Evolutionary conservation across 2,888 invertebrate genomes (phyloP).

Genomic region (Synanthedon formicaeformis): DNA sequence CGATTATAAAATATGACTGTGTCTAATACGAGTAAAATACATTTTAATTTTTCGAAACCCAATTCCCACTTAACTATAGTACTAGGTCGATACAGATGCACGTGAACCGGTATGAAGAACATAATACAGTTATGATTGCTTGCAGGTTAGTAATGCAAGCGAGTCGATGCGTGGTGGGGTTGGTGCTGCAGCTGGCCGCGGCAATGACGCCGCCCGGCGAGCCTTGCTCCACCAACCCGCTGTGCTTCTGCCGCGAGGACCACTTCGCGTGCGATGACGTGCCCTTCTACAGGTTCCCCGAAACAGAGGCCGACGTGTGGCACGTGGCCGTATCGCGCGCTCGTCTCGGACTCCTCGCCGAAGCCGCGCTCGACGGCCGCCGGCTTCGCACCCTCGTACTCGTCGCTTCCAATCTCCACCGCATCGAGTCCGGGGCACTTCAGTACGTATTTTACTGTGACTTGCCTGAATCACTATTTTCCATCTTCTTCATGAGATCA

Average conservation of each 20-base stretch:
- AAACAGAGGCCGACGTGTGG: conserved; percentile 58
- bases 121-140: background rate
- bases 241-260: conserved; percentile 37
- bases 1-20: no score
- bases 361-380: conserved; percentile 78
- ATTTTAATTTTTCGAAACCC: no score
- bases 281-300: conserved; percentile 42
- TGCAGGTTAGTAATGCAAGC: background rate
- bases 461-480: background rate
- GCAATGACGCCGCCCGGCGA: conserved; percentile 5
- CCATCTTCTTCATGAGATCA: background rate
- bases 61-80: no score
- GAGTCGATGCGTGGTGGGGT: conserved; percentile 4
- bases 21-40: no score
- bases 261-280: conserved; percentile 38
- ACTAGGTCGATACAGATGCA: no score
- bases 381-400: conserved; percentile 81
- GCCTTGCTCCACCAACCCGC: conserved; percentile 24
- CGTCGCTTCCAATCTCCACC: conserved; percentile 80
- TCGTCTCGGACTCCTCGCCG: conserved; percentile 76
- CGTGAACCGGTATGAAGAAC: no score
- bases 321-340: conserved; percentile 78
- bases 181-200: conserved; percentile 8
- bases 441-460: conserved; percentile 62
- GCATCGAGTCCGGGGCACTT: conserved; percentile 78